Conservation (phyloP, 2,797 vertebrate species). For the Tokudaia muenninki region DNA sequence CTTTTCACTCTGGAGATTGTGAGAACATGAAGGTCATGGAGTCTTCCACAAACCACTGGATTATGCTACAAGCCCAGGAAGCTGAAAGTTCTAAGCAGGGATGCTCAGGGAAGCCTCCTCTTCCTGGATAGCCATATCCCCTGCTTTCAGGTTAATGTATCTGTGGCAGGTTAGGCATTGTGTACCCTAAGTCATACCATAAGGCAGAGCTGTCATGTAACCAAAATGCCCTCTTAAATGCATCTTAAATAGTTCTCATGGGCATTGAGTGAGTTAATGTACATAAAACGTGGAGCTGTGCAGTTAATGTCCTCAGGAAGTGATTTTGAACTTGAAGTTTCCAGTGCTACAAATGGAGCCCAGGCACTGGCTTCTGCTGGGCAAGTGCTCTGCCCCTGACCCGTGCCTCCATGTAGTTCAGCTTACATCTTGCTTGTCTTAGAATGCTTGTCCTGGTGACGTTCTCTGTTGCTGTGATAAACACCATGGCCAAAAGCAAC, state of each 20-base stretch:
- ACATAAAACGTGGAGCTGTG: rapidly evolving
- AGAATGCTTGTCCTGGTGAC: background rate
- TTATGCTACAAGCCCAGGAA: background rate
- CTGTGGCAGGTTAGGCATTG: background rate
- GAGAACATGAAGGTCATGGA: background rate
- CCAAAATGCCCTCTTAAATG: background rate
- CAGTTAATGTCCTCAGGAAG: background rate
- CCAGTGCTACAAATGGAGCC: background rate
- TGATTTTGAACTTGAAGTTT: background rate
- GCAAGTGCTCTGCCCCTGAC: background rate
- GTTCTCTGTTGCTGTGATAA: background rate
- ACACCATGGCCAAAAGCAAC: background rate
- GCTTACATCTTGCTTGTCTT: background rate
- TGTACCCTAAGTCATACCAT: background rate
- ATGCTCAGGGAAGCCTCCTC: rapidly evolving
- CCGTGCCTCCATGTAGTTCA: background rate
- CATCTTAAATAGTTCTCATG: background rate
- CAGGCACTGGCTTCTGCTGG: background rate
- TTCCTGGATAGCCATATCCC: background rate
- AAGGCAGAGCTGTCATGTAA: background rate
- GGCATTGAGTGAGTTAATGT: background rate
- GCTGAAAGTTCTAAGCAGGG: background rate
- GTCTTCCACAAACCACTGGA: background rate
- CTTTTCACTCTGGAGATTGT: background rate
- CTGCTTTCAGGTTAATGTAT: background rate